Evolutionary conservation across 1,140 invertebrate genomes (phyloP), one percentile per base, ranked within the genome.

Genomic region (Trichomalopsis sarcophagae): DNA sequence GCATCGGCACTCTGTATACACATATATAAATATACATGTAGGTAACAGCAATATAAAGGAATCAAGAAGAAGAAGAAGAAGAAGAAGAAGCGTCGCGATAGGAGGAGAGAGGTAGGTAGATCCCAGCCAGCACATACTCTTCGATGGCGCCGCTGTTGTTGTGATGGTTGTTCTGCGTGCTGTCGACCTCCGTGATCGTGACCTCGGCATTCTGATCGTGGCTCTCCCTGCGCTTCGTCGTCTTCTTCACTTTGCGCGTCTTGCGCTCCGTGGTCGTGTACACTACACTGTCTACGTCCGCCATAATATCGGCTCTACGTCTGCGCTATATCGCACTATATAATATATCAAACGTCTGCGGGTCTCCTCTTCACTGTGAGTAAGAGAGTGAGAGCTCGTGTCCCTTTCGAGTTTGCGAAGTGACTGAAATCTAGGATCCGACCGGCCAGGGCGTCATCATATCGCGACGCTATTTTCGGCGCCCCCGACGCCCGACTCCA

Each of bases 241-340:
- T 96, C 94, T 97, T 98, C 94, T 97, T 97, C 94, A 97, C 96
- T 95, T 97, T 97, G 93, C 96, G 96, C 92, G 96, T 96, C 94
- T 97, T 97, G 92, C 96, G 95, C 94, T 97, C 96, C 89, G 96
- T 96, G 89, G 96, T 96, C 90, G 96, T 96, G 92, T 95, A 97
- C 94, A 97, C 96, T 94, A 96, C 96, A 94, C 96, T 95, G 93
- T 97, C 97, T 91, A 97, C 97, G 94, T 97, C 97, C 92, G 96
- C 96, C 97, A 97, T 97, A 79, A 82, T 71, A 80, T 33, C 27
- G 44, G 55, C 33, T 27, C 27, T 13, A n/a, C 62, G 55, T 62
- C 6, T 11, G 55, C 1, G 27, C 1, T 27, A 27, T 27, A 27
- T 27, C 40, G 40, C 40, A 44, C 40, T 44, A 27, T 27, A 27